Evolutionary conservation across 64 coral and sea anemone genomes (phyloP).

Genomic region (Exaiptasia diaphana): DNA sequence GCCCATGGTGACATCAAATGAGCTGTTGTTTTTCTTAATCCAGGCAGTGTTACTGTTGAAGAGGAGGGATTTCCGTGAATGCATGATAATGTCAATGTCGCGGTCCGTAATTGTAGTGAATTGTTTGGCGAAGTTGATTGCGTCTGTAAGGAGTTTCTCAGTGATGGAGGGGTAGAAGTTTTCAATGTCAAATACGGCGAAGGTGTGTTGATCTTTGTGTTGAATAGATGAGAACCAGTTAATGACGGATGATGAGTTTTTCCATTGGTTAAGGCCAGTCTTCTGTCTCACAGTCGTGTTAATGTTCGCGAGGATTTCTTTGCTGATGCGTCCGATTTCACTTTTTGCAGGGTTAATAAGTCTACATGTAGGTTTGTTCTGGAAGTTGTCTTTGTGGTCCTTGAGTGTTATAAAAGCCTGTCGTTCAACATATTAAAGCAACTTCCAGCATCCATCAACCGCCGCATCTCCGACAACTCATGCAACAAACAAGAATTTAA

Average conservation of each 20-base stretch:
- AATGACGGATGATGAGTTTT: neutral
- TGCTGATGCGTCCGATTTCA: slow-evolving; percentile 35
- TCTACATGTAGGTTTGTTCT: slow-evolving; percentile 9
- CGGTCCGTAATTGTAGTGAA: neutral
- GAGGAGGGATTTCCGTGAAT: too few species aligned
- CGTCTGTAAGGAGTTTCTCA: slow-evolving; percentile 44
- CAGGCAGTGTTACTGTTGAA: too few species aligned
- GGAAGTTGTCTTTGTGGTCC: slow-evolving; percentile 10
- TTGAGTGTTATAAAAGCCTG: slow-evolving; percentile 32
- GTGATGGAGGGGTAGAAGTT: too few species aligned
- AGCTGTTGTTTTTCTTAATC: too few species aligned
- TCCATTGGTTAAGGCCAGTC: slow-evolving; percentile 21
- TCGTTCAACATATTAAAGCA: too few species aligned
- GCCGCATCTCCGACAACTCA: too few species aligned
- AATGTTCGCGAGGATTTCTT: slow-evolving; percentile 41
- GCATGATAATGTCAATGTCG: too few species aligned
- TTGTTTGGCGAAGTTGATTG: slow-evolving; percentile 4
- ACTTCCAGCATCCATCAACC: too few species aligned
- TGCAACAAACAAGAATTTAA: too few species aligned
- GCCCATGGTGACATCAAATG: too few species aligned
- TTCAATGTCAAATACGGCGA: slow-evolving; percentile 35
- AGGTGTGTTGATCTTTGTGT: slow-evolving; percentile 45
- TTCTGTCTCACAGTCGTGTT: slow-evolving; percentile 27
- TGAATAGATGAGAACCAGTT: slow-evolving; percentile 31
- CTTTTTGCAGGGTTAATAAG: slow-evolving; percentile 7